These are phyloP conservation scores for Thysanoteuthis rhombus DNA, from an alignment of 2,888 invertebrate genomes.

Conservation along the genomic window DNA sequence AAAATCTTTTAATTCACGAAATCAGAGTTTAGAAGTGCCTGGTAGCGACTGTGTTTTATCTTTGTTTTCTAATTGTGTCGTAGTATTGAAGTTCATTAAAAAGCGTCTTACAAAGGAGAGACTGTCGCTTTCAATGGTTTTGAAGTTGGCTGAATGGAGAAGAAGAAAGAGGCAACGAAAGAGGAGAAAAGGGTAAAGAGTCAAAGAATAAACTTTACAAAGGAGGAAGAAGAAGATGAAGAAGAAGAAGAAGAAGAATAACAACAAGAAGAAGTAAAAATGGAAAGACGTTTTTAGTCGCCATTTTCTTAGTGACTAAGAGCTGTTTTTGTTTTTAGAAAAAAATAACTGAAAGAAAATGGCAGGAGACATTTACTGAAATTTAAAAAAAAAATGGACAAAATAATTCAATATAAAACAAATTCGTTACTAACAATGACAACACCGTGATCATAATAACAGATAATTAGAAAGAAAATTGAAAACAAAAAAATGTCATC, in stretches of 20 bases:
- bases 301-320: background rate
- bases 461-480: background rate
- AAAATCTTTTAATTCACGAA: background rate
- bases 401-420: background rate
- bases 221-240: background rate
- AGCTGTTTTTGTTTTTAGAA: background rate
- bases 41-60: background rate
- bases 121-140: background rate
- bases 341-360: background rate
- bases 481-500: background rate
- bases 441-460: background rate
- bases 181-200: background rate
- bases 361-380: background rate
- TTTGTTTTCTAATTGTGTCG: background rate
- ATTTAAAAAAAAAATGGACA: background rate
- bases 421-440: background rate
- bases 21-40: background rate
- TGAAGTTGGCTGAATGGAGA: background rate
- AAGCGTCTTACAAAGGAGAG: background rate
- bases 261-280: background rate
- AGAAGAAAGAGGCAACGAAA: background rate
- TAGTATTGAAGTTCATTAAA: background rate
- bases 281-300: background rate
- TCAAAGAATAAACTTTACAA: background rate
- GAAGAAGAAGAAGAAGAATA: background rate